Evolutionary conservation across 2,888 invertebrate species (phyloP), one percentile per base, ranked within the genome.

Genomic region (Tiliacea aurago): DNA sequence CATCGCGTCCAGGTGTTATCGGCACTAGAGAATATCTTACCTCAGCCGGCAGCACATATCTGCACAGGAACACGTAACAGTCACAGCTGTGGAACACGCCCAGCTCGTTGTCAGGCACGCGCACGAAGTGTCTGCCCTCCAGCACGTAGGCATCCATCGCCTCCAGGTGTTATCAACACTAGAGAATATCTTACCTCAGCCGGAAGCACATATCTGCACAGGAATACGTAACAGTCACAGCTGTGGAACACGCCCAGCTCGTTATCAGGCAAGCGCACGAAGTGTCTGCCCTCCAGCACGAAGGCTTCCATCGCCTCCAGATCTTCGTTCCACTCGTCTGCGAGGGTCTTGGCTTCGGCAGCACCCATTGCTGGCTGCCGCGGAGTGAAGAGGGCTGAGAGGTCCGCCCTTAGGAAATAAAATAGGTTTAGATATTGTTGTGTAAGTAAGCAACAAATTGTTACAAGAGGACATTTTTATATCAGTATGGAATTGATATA

Each of bases 241-340:
- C 98, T 98, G 95, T 99, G 97, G 96, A 99, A 99, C 45, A 97
- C 96, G 88, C 98, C 99, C 43, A 99, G 96, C 96, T 99, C 99
- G 91, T 98, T 98, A 92, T 99, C 99, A 0, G 99, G 99, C 70
- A 99, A 96, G 1, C 99, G 97, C n/a, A 99, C 99, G 95, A 99
- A 99, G 95, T 99, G 99, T 88, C 98, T 98, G 18, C 99, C 99
- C 94, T 99, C 99, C 80, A 99, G 96, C 9, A 99, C 99, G 94
- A 99, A 99, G 0, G 99, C 97, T 94, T 99, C 99, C 99, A 99
- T 99, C 37, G 98, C 98, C 92, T 99, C 99, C 83, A 99, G 97
- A 94, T 99, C 99, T 86, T 99, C 99, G 96, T 99, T 99, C 99
- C 99, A 99, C 91, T 99, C 99, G 90, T 98, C 98, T 93, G 98